Evolutionary conservation across 2,797 vertebrate genomes (phyloP).

Genomic region (Micrastur ruficollis): DNA sequence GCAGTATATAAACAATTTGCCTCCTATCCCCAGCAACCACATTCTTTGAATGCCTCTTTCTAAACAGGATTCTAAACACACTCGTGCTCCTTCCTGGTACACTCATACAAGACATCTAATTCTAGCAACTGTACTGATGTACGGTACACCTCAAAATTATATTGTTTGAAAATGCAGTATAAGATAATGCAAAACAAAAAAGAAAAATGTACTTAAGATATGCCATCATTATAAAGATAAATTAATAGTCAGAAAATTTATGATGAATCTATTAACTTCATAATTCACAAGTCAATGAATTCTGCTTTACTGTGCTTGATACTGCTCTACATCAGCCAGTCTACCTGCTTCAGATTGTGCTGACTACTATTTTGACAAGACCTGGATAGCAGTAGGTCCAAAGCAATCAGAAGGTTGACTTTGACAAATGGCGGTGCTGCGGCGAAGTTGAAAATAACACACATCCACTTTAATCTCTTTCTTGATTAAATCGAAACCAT

Average conservation of each 20-base stretch:
- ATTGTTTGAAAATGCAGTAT: constrained; percentile 26
- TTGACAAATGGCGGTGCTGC: constrained; percentile 97
- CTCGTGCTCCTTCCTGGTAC: constrained; percentile 40
- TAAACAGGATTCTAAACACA: constrained; percentile 56
- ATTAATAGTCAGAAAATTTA: constrained; percentile 76
- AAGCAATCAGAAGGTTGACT: constrained; percentile 99
- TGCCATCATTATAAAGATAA: constrained; percentile 69
- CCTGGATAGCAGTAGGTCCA: constrained; percentile 96
- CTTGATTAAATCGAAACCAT: constrained; percentile 98
- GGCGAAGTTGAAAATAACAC: constrained; percentile 98
- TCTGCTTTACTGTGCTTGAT: constrained; percentile 77
- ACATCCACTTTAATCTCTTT: constrained; percentile 99
- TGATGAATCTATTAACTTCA: constrained; percentile 77
- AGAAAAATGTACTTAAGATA: constrained; percentile 51
- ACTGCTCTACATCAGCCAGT: constrained; percentile 71
- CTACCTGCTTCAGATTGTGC: constrained; percentile 85
- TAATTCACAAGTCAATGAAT: constrained; percentile 80
- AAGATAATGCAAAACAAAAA: constrained; percentile 59
- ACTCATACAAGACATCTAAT: constrained; percentile 47
- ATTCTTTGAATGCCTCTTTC: constrained; percentile 60
- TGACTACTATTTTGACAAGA: constrained; percentile 96
- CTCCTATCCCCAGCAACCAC: constrained; percentile 45
- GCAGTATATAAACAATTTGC: constrained; percentile 52
- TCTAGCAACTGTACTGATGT: constrained; percentile 28
- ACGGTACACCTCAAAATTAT: constrained; percentile 54